Conservation (phyloP, 2,113 vertebrate species). For the Acrocephalus kingi region DNA sequence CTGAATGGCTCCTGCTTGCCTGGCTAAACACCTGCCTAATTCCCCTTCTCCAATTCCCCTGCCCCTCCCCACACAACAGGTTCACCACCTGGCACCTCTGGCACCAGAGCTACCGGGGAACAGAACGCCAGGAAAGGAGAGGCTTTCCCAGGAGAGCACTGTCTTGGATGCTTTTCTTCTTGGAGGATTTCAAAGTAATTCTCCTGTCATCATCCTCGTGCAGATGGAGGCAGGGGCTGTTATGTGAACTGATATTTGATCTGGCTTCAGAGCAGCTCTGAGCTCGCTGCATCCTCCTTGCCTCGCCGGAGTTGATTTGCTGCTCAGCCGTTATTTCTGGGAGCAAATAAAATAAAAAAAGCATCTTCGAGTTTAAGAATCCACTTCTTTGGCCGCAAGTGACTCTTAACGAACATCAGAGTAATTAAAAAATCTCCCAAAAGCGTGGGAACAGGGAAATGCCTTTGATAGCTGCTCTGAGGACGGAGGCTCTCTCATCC, state of each 20-base stretch:
- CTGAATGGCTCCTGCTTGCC: background rate
- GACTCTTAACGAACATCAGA: constrained; percentile 32
- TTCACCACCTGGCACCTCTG: constrained; percentile 31
- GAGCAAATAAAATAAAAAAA: background rate
- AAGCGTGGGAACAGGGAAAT: background rate
- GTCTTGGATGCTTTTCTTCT: background rate
- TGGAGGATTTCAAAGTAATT: constrained; percentile 3
- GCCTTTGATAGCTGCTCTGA: constrained; percentile 52
- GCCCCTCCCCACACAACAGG: background rate
- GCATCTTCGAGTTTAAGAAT: background rate
- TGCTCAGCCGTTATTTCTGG: background rate
- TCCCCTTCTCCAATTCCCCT: background rate
- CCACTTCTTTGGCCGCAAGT: background rate
- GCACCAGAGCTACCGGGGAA: background rate
- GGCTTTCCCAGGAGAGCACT: background rate
- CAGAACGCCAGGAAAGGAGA: background rate
- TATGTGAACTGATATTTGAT: constrained; percentile 29
- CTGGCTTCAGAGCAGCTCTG: constrained; percentile 27
- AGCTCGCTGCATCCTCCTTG: background rate
- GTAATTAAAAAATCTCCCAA: constrained; percentile 56
- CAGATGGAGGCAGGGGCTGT: background rate
- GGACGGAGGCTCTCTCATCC: constrained; percentile 14
- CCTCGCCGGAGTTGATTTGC: background rate
- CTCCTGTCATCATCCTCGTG: background rate
- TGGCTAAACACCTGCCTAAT: constrained; percentile 39